Evolutionary conservation across 2,113 vertebrate genomes (phyloP).

Genomic region (Ageneiosus marmoratus): DNA sequence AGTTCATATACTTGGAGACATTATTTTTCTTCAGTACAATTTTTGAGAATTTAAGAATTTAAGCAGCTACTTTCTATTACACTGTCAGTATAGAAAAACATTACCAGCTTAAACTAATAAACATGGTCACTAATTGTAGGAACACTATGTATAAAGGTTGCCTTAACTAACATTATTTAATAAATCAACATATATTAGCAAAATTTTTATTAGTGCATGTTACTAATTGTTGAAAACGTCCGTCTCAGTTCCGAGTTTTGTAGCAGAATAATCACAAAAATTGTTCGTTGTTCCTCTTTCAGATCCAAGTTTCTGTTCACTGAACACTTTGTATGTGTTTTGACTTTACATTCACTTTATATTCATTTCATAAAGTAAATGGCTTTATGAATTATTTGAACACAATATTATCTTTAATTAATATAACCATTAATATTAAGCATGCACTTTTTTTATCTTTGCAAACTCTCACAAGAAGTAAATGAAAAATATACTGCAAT

Average conservation of each 20-base stretch:
- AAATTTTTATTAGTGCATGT: no score
- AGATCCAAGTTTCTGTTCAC: no score
- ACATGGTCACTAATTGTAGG: background rate
- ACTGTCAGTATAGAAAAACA: background rate
- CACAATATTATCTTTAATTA: background rate
- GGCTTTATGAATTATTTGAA: background rate
- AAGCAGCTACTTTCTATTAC: background rate
- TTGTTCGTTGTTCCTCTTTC: no score
- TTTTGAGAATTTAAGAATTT: no score
- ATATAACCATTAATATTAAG: background rate
- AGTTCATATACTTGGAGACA: background rate
- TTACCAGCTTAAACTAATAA: background rate
- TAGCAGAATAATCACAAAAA: no score
- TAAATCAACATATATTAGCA: no score
- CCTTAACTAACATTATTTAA: background rate
- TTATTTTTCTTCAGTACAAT: no score
- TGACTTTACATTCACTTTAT: no score
- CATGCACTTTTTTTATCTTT: background rate
- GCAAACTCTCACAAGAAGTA: background rate
- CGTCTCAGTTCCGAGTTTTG: no score
- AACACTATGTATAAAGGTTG: background rate
- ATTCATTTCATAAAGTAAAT: no score
- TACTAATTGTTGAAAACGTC: no score
- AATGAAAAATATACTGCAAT: background rate
- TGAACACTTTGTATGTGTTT: no score